Base-by-base conservation (phyloP, 2,113 vertebrate genomes). In the Pleuronectes platessa region DNA sequence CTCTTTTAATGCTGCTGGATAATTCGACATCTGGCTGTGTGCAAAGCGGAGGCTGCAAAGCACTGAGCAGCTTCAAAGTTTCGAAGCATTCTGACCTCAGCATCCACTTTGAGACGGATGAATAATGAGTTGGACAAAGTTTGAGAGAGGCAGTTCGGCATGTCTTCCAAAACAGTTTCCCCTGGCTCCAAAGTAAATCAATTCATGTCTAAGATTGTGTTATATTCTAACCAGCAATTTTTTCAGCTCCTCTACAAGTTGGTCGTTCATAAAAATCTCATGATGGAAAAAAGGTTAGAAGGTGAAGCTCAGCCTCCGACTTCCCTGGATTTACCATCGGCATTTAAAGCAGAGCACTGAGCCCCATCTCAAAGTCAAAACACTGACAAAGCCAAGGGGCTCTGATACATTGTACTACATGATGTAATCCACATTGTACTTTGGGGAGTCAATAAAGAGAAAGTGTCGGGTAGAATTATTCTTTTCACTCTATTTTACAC, bases 121-220 rank as follows among this genome's bases (percentile, higher is more conserved):
- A 74, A 70, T 31, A 75, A 74, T 17, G 56, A 79, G 65, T 56
- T 58, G 55, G 40, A 81, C 61, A 64, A 68, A 66, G 71, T 76
- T 74, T 66, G 49, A 65, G 53, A 65, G 45, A 60, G 37, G 51
- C 55, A 49, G 78, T 56, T 73, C 60, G 20, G 53, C 69, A 3
- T n/a, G 35, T 37, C 35, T 37, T 37, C 35, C 8, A 37, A 70
- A 79, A 61, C 31, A 5, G 18, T 45, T 24, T 65, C 75, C 68
- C 27, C 65, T 2, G 54, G 83, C 54, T 65, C 49, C 67, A 37
- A 21, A 71, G 45, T 66, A 82, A 85, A 85, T 83, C 83, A 35
- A 83, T 85, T 72, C 59, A 47, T 78, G 64, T 81, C 75, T 49
- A 73, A 76, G 75, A 81, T 68, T 54, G 47, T 74, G 61, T 71